Base-by-base conservation (phyloP, 2,113 vertebrate species). In the Ardeotis arabs region DNA sequence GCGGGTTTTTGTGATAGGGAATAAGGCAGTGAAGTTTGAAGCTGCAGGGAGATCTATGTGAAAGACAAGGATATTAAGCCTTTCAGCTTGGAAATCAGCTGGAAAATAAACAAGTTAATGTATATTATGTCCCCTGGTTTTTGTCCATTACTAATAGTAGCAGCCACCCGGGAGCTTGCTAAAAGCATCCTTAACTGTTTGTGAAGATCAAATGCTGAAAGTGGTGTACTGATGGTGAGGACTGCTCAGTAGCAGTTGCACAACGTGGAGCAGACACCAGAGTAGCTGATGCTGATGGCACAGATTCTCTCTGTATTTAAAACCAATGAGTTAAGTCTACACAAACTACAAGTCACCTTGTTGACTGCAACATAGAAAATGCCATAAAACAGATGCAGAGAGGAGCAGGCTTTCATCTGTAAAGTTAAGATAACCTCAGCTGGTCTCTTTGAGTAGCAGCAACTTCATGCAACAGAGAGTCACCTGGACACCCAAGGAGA, bases 201-300 rank as follows among this genome's bases (percentile, higher is more conserved):
- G 16, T 80, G 50, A 90, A 39, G 33, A 44, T 58, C n/a, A 74
- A 58, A 67, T 23, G 33, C 41, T 83, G 64, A 77, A 41, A 31
- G 41, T 16, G 7, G 14, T 49, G 63, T 44, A 50, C 21, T 39
- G 50, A 41, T 77, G 47, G 31, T 0, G 4, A 53, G 29, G 10
- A 39, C 35, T 56, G 21, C 69, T 53, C 37, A 45, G 45, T 62
- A 50, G 19, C 47, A 70, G 14, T n/a, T 64, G 41, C 29, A 27
- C 22, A 70, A 12, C 0, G 0, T 17, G 28, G 25, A 72, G 12
- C 49, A 77, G 29, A 19, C 44, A 29, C 9, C 2, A 4, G 23
- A 84, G 47, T 47, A 45, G 44, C 39, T 60, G 45, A 83, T 79
- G 35, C 58, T 83, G n/a, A 52, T 45, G 37, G 14, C 22, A 45